Conservation (phyloP, 53 echinoderm and acorn worm species). For the Temnopleurus reevesii region DNA sequence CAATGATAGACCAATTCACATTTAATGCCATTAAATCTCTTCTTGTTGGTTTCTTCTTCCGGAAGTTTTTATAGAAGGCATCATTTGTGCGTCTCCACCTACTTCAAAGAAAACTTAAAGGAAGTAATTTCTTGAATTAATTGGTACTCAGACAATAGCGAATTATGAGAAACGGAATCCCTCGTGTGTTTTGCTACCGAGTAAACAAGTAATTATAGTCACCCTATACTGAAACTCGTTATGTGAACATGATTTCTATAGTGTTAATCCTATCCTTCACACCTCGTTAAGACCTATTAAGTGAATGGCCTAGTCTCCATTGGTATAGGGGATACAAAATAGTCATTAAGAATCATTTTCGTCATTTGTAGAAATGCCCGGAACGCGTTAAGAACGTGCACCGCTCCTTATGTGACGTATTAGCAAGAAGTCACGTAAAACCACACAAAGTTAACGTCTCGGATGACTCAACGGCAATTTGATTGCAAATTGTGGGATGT, state of each 20-base stretch:
- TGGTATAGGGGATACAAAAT: neutral
- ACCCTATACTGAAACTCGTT: too few relatives aligned
- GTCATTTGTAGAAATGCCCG: neutral
- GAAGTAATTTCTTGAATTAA: neutral
- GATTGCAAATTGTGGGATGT: too few relatives aligned
- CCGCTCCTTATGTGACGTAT: neutral
- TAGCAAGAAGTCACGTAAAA: conserved; percentile 1
- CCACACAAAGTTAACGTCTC: too few relatives aligned
- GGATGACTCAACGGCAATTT: too few relatives aligned
- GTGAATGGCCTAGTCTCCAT: neutral
- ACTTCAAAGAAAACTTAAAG: neutral
- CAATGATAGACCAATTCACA: neutral
- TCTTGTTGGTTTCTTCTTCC: neutral
- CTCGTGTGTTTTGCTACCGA: too few relatives aligned
- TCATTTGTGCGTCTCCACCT: neutral
- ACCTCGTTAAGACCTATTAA: conserved; percentile 7
- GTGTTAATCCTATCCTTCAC: neutral
- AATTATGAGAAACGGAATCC: too few relatives aligned
- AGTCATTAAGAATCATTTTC: neutral
- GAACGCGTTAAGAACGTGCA: neutral
- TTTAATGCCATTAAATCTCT: neutral
- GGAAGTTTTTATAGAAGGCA: neutral
- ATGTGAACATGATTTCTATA: too few relatives aligned
- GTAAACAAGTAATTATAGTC: too few relatives aligned
- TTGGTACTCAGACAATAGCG: neutral